Base-by-base conservation (phyloP, 2,888 invertebrate species). In the Agriopis leucophaearia region DNA sequence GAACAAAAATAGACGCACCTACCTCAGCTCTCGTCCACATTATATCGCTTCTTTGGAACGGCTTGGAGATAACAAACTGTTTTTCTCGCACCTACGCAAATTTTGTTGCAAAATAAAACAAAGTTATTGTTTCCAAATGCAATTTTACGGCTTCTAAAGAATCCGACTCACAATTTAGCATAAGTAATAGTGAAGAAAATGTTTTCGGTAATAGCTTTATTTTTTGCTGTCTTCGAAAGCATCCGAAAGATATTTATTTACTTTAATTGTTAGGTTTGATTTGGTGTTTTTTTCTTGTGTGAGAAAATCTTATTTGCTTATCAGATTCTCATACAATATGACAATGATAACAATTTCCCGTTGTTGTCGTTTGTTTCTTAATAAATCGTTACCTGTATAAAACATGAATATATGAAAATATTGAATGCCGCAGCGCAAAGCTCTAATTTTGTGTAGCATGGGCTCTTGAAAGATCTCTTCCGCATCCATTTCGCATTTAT, bases 1-100 rank as follows among this genome's bases (percentile, higher is more conserved):
- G 81, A 80, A 86, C 87, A 75, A 87, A 89, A 89, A 89, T 89
- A 89, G 87, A 80, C 74, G 81, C 82, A 86, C 86, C 87, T 87
- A 27, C 27, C 27, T 27, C 27, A 27, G 27, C 83, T 86, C 82
- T 79, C 83, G 84, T 84, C 78, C 77, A 84, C 88, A 83, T 83
- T 83, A 86, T 86, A 88, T 85, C 85, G 81, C 81, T 81, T 85
- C 81, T 90, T 82, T 77, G 77, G 78, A 83, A 80, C 80, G 82
- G 81, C 79, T 81, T 81, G 76, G 75, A 84, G 82, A 88, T 86
- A 85, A 85, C 81, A 73, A 78, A 78, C 80, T 79, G 81, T 85
- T 88, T 88, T 88, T 87, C 80, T 69, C 69, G 81, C 90, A 73
- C 90, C 90, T 82, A 91, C 91, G 83, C 86, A 63, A 69, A 80